Percentiles rank a stretch among this genome's conserved stretches.
phyloP scores from a whole-genome alignment of 2,888 invertebrate species.

The Leptarthrus brevirostris region DNA sequence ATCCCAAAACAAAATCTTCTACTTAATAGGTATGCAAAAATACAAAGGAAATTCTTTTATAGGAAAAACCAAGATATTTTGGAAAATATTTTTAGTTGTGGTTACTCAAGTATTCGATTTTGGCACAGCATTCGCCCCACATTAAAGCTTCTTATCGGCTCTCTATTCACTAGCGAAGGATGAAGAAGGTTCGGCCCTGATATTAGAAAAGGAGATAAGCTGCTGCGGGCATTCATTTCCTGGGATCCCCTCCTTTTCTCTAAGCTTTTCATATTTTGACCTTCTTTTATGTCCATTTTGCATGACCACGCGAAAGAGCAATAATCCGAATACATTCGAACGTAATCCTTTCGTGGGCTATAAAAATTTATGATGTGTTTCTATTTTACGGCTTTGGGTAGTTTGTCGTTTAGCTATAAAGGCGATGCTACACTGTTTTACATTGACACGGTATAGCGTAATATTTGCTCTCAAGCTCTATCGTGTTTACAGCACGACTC shows the following conservation, averaged over 20 bases:
- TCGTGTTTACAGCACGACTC: conserved; percentile 18
- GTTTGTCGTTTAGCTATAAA: conserved; percentile 25
- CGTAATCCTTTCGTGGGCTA: conserved; percentile 51
- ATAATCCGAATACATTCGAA: conserved; percentile 52
- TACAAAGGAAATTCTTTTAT: too few species aligned
- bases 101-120: too few species aligned
- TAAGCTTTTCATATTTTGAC: conserved; percentile 44
- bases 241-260: conserved; percentile 2
- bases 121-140: too few species aligned
- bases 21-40: too few species aligned
- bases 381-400: conserved; percentile 49
- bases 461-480: conserved; percentile 1
- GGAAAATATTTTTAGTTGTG: too few species aligned
- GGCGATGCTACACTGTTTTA: conserved; percentile 42
- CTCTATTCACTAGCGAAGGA: conserved; percentile 29
- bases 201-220: conserved; percentile 37
- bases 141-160: conserved; percentile 26
- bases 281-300: conserved; percentile 52
- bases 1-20: too few species aligned
- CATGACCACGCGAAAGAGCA: conserved; percentile 53
- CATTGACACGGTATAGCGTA: conserved; percentile 25
- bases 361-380: conserved; percentile 54
- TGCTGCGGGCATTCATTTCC: conserved; percentile 34
- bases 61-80: too few species aligned
- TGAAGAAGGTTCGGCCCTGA: conserved; percentile 3